phyloP scores from a whole-genome alignment of 2,113 vertebrate genomes.

The Periophthalmus modestus region DNA sequence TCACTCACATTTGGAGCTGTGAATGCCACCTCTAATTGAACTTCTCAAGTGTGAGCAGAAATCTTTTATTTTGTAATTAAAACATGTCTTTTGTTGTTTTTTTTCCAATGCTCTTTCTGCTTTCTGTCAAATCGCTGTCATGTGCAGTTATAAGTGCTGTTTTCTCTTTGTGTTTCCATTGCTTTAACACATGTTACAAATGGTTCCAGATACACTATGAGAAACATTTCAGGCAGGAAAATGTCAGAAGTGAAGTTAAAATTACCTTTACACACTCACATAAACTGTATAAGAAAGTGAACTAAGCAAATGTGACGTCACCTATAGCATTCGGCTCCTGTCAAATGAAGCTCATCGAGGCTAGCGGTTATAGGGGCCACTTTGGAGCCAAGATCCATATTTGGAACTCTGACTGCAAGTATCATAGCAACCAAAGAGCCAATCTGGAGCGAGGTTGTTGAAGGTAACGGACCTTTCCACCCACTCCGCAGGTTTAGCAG shows the following conservation, averaged over 20 bases:
- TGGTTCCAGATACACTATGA: background rate
- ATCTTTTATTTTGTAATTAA: slow-evolving; percentile 4
- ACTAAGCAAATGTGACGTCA: too few relatives aligned
- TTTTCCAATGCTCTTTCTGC: background rate
- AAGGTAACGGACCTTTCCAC: too few relatives aligned
- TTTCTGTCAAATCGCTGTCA: background rate
- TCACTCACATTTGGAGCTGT: slow-evolving; percentile 1
- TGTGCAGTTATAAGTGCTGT: background rate
- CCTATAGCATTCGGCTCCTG: too few relatives aligned
- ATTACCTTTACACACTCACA: background rate
- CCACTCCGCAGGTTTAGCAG: too few relatives aligned
- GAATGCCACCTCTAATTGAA: slow-evolving; percentile 16
- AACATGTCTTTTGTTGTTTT: slow-evolving; percentile 6
- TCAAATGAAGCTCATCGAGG: too few relatives aligned
- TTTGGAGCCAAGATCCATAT: too few relatives aligned
- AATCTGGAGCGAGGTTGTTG: too few relatives aligned
- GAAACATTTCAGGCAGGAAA: background rate
- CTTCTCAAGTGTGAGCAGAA: slow-evolving; percentile 1
- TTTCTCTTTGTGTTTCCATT: slow-evolving; percentile 1
- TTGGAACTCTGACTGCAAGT: too few relatives aligned
- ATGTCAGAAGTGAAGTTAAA: background rate
- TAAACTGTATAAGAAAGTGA: too few relatives aligned
- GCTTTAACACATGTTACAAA: slow-evolving; percentile 8
- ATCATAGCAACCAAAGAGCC: too few relatives aligned
- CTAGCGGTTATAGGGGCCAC: too few relatives aligned